Evolutionary conservation across 2,888 invertebrate genomes (phyloP), one percentile per base, ranked within the genome.

Genomic region (Endomychus coccineus): DNA sequence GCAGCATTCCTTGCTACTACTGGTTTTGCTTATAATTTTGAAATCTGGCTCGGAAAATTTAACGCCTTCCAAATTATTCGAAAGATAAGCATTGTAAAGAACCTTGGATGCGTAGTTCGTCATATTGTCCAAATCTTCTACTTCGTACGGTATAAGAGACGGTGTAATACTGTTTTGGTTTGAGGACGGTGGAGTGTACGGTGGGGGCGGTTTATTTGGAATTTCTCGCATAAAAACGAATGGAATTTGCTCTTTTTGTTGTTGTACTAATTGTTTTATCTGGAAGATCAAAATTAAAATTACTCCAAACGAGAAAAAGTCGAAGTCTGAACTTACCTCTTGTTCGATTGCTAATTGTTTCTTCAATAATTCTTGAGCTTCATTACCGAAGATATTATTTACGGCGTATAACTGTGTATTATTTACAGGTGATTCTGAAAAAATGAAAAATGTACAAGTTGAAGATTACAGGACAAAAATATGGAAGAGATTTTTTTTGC

Each of bases 191-290:
- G 81, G 80, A 1, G 77, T 79, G 61, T 83, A 84, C 0, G 83
- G 83, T 0, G 83, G 83, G 2, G 83, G 83, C 6, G 83, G 80
- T 55, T 82, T 82, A 56, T 82, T 80, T 3, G 82, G 81, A 43
- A 82, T 80, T 61, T 80, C 79, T 28, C 81, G 63, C 25, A 77
- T 66, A 57, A 69, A 79, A 48, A 66, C 66, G 56, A 69, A 75
- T 25, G 73, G 69, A 11, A 69, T 61, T 45, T 71, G 69, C 40
- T 70, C 70, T 36, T 72, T 71, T 36, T 67, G 68, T 49, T 71
- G 69, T 37, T 66, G 67, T 43, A 70, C 67, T 53, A 77, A 63
- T 54, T 73, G 71, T 52, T 76, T 76, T 36, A 77, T 75, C 75
- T 78, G 17, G 2, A 23, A 15, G 24, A 6, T 5, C 5, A 31